A percentile compares a stretch with the other conserved stretches of the same genome.
These are phyloP conservation scores for Andrena cerasifolii DNA, from an alignment of 1,140 invertebrate species.

Conservation along the genomic window DNA sequence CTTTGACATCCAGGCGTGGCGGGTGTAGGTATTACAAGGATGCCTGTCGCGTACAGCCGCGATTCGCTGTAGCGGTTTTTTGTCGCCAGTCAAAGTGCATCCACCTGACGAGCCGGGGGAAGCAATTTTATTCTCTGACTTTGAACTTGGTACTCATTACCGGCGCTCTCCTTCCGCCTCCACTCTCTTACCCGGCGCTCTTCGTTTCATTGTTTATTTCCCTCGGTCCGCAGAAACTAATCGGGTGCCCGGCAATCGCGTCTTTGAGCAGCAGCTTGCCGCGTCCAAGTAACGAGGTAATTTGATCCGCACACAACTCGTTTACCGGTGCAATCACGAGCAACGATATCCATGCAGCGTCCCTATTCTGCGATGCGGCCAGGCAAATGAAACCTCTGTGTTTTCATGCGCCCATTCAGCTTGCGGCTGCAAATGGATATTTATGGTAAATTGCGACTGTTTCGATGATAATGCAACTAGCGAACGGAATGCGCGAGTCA, in stretches of 20 bases:
- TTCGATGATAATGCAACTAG: neutral
- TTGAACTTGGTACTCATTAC: too few species aligned
- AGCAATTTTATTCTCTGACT: conserved; percentile 8
- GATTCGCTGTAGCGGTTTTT: conserved; percentile 18
- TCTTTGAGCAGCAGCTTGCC: neutral
- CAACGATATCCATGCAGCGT: neutral
- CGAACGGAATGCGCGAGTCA: neutral
- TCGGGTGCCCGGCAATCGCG: too few species aligned
- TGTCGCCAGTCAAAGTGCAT: neutral
- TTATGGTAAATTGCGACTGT: neutral
- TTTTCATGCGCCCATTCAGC: neutral
- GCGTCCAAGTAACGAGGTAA: neutral
- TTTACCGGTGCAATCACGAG: neutral
- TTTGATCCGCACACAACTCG: neutral
- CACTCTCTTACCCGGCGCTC: too few species aligned
- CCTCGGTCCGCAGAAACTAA: neutral
- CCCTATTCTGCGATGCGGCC: neutral
- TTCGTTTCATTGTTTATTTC: neutral
- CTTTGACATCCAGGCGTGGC: conserved; percentile 18
- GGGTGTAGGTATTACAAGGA: neutral
- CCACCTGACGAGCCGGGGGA: neutral
- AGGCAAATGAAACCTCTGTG: neutral
- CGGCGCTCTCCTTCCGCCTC: neutral
- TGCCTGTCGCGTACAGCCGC: conserved; percentile 29
- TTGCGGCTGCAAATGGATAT: neutral